These are phyloP conservation scores for Tragelaphus buxtoni DNA, from an alignment of 2,113 vertebrate genomes.

Conservation along the genomic window DNA sequence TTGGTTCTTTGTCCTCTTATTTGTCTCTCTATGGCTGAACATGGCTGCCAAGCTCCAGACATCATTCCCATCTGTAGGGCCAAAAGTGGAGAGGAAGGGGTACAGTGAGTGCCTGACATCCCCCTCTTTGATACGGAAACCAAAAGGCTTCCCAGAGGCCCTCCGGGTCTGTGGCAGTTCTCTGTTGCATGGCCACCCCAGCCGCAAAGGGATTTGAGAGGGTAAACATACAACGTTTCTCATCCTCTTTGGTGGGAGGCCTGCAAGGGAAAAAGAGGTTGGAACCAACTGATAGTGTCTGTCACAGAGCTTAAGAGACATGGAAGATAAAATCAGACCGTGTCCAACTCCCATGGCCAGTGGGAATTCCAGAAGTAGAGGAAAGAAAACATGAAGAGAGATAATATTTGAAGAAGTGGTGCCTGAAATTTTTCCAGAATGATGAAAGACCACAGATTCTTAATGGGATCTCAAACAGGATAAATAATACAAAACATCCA, in stretches of 20 bases:
- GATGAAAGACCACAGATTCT: neutral
- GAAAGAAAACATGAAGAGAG: neutral
- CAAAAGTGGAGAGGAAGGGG: neutral
- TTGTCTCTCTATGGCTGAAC: neutral
- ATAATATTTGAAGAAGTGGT: neutral
- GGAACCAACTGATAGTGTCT: neutral
- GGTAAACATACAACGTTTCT: neutral
- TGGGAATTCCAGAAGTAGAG: neutral
- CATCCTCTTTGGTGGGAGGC: neutral
- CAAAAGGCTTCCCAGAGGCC: neutral
- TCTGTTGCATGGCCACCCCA: neutral
- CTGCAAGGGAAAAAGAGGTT: neutral
- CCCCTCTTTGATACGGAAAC: neutral
- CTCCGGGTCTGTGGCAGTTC: neutral
- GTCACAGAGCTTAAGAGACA: neutral
- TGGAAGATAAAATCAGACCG: neutral
- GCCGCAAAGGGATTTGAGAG: neutral
- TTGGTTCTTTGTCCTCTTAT: neutral
- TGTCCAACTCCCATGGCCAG: neutral
- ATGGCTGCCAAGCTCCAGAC: neutral
- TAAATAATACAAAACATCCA: neutral
- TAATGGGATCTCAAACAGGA: neutral
- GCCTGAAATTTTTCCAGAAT: neutral
- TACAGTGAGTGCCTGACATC: neutral
- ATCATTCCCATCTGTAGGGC: neutral